Conservation (phyloP, 2,113 vertebrate genomes). For the Poecilia latipinna region DNA sequence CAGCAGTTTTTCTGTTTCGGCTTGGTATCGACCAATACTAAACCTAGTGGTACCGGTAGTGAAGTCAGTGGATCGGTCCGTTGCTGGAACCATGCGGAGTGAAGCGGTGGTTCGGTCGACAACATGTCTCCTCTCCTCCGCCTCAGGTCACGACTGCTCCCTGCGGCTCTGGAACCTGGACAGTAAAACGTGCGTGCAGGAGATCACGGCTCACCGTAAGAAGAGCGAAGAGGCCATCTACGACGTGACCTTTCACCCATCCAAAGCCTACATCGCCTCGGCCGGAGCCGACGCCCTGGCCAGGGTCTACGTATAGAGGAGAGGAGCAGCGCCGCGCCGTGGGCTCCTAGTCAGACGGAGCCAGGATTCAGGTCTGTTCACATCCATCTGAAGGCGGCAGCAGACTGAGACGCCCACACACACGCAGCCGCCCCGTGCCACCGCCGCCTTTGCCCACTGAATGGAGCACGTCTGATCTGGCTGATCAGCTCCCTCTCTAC, state of each 20-base stretch:
- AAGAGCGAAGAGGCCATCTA: conserved; percentile 99
- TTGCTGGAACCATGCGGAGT: too few relatives aligned
- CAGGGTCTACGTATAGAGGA: conserved; percentile 93
- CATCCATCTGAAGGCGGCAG: conserved; percentile 11
- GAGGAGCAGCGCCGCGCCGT: background rate
- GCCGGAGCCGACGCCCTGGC: conserved; percentile 98
- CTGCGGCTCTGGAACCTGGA: conserved; percentile 99
- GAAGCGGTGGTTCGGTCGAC: background rate
- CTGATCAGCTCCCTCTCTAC: background rate
- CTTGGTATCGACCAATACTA: too few relatives aligned
- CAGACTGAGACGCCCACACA: conserved; percentile 1
- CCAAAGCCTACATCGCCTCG: conserved; percentile 98
- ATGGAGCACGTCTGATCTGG: background rate
- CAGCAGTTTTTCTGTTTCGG: too few relatives aligned
- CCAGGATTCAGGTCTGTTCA: conserved; percentile 55
- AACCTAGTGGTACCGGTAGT: too few relatives aligned
- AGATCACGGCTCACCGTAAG: conserved; percentile 98
- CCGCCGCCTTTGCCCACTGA: too few relatives aligned
- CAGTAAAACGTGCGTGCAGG: conserved; percentile 98
- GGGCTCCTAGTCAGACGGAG: conserved; percentile 5
- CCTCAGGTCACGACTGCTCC: conserved; percentile 96
- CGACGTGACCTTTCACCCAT: conserved; percentile 98
- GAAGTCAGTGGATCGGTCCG: too few relatives aligned
- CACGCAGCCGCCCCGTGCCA: background rate
- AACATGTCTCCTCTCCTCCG: background rate